Evolutionary conservation across 2,797 vertebrate genomes (phyloP), one percentile per base, ranked within the genome.

Genomic region (Xerus rutilus): DNA sequence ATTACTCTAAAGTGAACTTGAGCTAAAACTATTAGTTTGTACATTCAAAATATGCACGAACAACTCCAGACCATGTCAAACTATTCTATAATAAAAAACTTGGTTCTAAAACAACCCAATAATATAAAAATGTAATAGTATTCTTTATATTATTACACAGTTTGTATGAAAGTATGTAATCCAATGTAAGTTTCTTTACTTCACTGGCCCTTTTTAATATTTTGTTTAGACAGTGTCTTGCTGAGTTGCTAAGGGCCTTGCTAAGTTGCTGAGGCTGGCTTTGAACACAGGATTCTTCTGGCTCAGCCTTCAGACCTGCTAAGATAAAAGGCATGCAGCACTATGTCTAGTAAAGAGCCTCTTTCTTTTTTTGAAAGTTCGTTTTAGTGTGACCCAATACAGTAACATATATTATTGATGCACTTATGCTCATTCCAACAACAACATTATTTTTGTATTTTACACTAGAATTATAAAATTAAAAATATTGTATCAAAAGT

Each of bases 401-500:
- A 82, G 57, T 54, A 96, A 81, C 21, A 95, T 89, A 82, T 28
- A 94, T 49, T 83, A 91, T 91, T 62, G 91, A 77, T 85, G 39
- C 2, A 91, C 7, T 89, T 84, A n/a, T 32, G 35, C 72, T 89
- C 43, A 79, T 77, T 89, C 73, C 91, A 74, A 73, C 14, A 95
- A 91, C 35, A 89, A 74, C 87, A 84, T 49, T 91, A 96, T 81
- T 92, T 93, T 23, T 81, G 28, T 89, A 94, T 94, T 87, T 95
- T 95, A 91, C 32, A 77, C 1, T 86, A 79, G 69, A 92, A 85
- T 70, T 96, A 89, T 88, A n/a, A 86, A 94, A 96, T 83, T 52
- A 93, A 62, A 97, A 25, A 65, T 86, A 15, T 52, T 52, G 91
- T 39, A 39, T 14, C 45, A 7, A 72, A 70, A 96, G 15, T 70